Percentiles rank a stretch among this genome's conserved stretches.
Evolutionary conservation across 2,113 vertebrate genomes (phyloP).

Genomic region (Equus quagga): DNA sequence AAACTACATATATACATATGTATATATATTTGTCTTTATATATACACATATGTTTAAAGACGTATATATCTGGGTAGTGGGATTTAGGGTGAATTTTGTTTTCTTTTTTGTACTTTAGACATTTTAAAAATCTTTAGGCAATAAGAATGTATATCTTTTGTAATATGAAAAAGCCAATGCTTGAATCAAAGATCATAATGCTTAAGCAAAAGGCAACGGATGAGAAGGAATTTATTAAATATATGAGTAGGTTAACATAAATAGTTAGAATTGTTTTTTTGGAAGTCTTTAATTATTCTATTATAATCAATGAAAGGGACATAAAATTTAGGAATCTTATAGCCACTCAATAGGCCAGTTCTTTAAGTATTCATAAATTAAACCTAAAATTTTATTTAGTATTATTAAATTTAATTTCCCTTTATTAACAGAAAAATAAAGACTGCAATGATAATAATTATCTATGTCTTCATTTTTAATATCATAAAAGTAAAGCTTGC

Average conservation of each 20-base stretch:
- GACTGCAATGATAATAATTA: background rate
- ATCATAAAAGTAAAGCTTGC: background rate
- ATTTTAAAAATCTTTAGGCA: background rate
- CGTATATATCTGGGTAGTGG: background rate
- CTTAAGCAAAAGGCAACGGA: background rate
- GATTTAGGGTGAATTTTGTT: background rate
- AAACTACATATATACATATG: background rate
- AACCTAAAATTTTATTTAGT: background rate
- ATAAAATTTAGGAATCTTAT: background rate
- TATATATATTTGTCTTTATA: background rate
- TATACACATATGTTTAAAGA: background rate
- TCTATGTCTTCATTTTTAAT: background rate
- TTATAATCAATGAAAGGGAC: background rate
- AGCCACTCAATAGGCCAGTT: background rate
- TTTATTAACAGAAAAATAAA: background rate
- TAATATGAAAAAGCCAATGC: background rate
- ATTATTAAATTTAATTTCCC: background rate
- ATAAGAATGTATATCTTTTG: background rate
- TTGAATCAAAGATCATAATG: background rate
- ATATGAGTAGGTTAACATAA: background rate
- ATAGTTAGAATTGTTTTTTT: background rate
- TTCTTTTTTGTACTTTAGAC: background rate
- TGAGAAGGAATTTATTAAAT: background rate
- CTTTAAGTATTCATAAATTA: background rate
- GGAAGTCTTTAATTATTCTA: background rate